Conservation (phyloP, 2,888 invertebrate species). For the Caenorhabditis sp. region DNA sequence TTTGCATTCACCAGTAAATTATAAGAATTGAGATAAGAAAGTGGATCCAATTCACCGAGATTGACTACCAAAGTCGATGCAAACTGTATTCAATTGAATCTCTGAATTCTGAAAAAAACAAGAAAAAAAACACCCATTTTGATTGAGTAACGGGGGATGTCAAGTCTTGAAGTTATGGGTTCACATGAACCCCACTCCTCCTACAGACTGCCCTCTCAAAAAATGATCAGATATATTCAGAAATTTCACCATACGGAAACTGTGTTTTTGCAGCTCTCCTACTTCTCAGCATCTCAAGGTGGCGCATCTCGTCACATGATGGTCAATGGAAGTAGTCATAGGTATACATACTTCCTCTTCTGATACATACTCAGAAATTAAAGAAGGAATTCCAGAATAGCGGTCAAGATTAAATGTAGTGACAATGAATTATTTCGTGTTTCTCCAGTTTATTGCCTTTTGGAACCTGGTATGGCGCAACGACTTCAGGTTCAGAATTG, state of each 20-base stretch:
- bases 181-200: too few relatives aligned
- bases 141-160: too few relatives aligned
- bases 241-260: not conserved
- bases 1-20: too few relatives aligned
- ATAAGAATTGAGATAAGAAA: too few relatives aligned
- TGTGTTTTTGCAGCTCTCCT: slow-evolving; percentile 35
- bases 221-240: not conserved
- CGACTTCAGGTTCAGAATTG: slow-evolving; percentile 58
- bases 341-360: slow-evolving; percentile 35
- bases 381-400: slow-evolving; percentile 54
- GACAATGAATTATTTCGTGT: slow-evolving; percentile 66
- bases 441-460: slow-evolving; percentile 64
- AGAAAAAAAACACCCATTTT: too few relatives aligned
- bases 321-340: slow-evolving; percentile 63
- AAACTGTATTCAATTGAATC: too few relatives aligned
- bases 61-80: too few relatives aligned
- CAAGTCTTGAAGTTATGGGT: too few relatives aligned
- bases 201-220: not conserved
- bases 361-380: too few relatives aligned
- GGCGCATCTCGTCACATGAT: slow-evolving; percentile 68
- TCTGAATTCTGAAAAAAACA: too few relatives aligned
- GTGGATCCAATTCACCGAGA: too few relatives aligned
- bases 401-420: slow-evolving; percentile 68
- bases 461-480: slow-evolving; percentile 64
- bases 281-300: slow-evolving; percentile 51